phyloP scores from a whole-genome alignment of 2,888 invertebrate genomes.

The Agrochola lota region DNA sequence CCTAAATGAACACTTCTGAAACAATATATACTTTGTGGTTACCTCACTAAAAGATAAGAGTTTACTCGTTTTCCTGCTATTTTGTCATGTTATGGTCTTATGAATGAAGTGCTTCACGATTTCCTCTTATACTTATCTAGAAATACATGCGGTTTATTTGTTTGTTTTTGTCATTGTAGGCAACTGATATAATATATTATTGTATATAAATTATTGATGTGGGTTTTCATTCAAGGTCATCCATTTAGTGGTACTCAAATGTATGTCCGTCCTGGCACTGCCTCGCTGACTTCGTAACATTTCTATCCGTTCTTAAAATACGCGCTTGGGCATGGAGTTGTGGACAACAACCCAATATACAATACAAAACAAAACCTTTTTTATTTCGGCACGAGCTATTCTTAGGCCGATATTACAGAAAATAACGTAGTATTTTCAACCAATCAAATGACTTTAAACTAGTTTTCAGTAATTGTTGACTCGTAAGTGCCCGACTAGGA shows the following conservation, averaged over 20 bases:
- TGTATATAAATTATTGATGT: neutral
- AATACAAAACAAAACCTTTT: too few species aligned
- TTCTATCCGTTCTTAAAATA: too few species aligned
- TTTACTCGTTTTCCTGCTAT: conserved; percentile 45
- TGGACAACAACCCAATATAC: too few species aligned
- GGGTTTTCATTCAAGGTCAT: neutral
- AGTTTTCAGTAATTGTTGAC: too few species aligned
- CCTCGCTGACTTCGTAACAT: too few species aligned
- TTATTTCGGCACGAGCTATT: too few species aligned
- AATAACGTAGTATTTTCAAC: too few species aligned
- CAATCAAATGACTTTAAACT: too few species aligned
- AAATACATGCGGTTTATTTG: conserved; percentile 21
- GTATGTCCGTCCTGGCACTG: too few species aligned
- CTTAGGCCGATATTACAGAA: too few species aligned
- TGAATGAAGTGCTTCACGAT: conserved; percentile 44
- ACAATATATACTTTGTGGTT: conserved; percentile 29
- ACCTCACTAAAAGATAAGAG: conserved; percentile 5
- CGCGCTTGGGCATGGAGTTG: too few species aligned
- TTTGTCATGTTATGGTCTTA: conserved; percentile 3
- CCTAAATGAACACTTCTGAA: neutral
- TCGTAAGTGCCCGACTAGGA: too few species aligned
- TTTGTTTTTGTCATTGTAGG: neutral
- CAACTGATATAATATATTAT: neutral
- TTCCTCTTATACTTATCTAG: conserved; percentile 2
- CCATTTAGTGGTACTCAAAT: neutral